A percentile compares a stretch with the other conserved stretches of the same genome.
These are phyloP conservation scores for Lordiphosa andalusiaca DNA, from an alignment of 2,888 invertebrate species.

Conservation along the genomic window DNA sequence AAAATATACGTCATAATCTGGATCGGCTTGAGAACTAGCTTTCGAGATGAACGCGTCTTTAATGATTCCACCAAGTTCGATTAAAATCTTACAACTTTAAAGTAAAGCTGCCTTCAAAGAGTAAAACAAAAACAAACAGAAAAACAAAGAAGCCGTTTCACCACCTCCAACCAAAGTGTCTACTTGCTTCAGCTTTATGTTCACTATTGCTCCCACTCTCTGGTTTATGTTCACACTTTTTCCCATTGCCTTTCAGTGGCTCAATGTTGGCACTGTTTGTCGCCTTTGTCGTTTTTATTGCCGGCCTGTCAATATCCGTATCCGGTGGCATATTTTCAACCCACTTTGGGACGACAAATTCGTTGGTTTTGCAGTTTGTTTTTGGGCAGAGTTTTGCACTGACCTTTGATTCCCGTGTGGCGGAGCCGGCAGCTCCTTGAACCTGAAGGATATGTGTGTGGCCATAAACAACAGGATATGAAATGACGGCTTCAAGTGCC, in stretches of 20 bases:
- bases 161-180: no score
- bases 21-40: no score
- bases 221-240: slow-evolving; percentile 32
- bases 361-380: slow-evolving; percentile 29
- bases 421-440: slow-evolving; percentile 32
- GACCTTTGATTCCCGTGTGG: slow-evolving; percentile 38
- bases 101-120: no score
- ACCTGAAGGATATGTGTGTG: slow-evolving; percentile 61
- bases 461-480: slow-evolving; percentile 69
- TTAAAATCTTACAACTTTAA: no score
- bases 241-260: slow-evolving; percentile 18
- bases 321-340: slow-evolving; percentile 47
- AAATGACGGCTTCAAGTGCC: slow-evolving; percentile 55
- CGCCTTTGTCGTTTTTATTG: slow-evolving; percentile 62
- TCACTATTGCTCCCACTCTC: no score
- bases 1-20: no score
- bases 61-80: no score
- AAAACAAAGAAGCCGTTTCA: no score
- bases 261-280: slow-evolving; percentile 34
- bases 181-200: no score
- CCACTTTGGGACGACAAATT: slow-evolving; percentile 37
- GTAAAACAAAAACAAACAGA: no score
- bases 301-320: slow-evolving; percentile 62
- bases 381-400: slow-evolving; percentile 23
- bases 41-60: no score